phyloP scores from a whole-genome alignment of 2,888 invertebrate genomes.

The Resseliella maxima region DNA sequence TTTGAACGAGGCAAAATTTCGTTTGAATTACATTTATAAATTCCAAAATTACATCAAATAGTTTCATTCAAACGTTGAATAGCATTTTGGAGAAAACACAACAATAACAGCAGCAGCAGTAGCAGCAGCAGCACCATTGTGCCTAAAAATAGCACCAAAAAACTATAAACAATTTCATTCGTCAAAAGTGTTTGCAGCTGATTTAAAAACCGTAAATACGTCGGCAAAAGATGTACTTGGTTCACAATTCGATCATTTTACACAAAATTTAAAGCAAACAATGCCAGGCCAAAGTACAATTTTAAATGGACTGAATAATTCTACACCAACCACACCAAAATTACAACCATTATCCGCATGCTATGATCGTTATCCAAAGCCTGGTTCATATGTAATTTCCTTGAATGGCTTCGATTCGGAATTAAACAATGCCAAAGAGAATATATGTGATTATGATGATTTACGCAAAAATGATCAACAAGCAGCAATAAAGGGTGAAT shows the following conservation, averaged over 20 bases:
- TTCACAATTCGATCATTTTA: conserved; percentile 73
- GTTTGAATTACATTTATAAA: too few relatives aligned
- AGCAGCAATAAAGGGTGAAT: conserved; percentile 73
- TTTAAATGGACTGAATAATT: too few relatives aligned
- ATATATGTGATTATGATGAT: conserved; percentile 58
- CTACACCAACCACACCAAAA: too few relatives aligned
- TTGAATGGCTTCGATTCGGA: conserved; percentile 67
- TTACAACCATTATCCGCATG: conserved; percentile 61
- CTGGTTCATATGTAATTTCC: conserved; percentile 65
- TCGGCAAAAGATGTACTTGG: conserved; percentile 85
- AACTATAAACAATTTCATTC: conserved; percentile 64
- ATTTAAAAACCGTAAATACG: conserved; percentile 81
- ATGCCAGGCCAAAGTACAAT: conserved; percentile 60
- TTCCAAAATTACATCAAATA: not conserved
- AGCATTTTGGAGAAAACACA: not conserved
- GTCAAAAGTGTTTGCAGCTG: conserved; percentile 85
- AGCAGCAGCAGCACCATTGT: not conserved
- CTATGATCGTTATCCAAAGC: conserved; percentile 67
- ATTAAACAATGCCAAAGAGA: conserved; percentile 62
- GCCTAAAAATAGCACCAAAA: too few relatives aligned
- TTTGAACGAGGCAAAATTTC: not conserved
- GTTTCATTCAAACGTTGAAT: not conserved
- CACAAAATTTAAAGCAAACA: conserved; percentile 69
- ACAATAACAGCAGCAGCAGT: not conserved
- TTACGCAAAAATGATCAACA: conserved; percentile 55